Conservation (phyloP, 2,113 vertebrate species). For the Nanorana parkeri region DNA sequence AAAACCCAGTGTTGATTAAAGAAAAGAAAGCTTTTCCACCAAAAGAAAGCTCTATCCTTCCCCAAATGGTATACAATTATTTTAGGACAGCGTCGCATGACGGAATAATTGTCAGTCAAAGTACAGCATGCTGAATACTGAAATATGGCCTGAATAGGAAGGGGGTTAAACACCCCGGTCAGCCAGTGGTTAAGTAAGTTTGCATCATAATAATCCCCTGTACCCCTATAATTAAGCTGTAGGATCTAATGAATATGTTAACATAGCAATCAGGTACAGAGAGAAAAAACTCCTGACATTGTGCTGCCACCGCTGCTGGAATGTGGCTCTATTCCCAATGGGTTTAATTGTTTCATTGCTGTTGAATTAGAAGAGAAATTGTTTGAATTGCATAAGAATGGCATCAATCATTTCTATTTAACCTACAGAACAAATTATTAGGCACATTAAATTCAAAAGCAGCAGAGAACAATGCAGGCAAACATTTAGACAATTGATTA, state of each 20-base stretch:
- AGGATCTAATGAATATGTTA: conserved; percentile 1
- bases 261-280: neutral
- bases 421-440: conserved; percentile 19
- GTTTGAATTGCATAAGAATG: conserved; percentile 4
- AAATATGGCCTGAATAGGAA: too few species aligned
- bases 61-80: too few species aligned
- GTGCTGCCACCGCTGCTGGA: neutral
- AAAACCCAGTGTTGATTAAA: too few species aligned
- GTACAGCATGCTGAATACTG: too few species aligned
- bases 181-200: neutral
- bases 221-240: neutral
- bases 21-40: too few species aligned
- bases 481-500: neutral
- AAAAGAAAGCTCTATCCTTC: too few species aligned
- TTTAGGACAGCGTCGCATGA: too few species aligned
- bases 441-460: neutral
- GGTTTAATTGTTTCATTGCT: conserved; percentile 34
- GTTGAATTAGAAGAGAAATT: conserved; percentile 18
- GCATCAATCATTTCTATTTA: conserved; percentile 37
- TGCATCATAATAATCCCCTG: neutral
- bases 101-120: too few species aligned
- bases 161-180: too few species aligned
- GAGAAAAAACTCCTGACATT: neutral
- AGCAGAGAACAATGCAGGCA: neutral
- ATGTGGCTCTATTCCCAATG: conserved; percentile 22